Conservation (phyloP, 64 coral and sea anemone genomes). For the Acropora tenuis region DNA sequence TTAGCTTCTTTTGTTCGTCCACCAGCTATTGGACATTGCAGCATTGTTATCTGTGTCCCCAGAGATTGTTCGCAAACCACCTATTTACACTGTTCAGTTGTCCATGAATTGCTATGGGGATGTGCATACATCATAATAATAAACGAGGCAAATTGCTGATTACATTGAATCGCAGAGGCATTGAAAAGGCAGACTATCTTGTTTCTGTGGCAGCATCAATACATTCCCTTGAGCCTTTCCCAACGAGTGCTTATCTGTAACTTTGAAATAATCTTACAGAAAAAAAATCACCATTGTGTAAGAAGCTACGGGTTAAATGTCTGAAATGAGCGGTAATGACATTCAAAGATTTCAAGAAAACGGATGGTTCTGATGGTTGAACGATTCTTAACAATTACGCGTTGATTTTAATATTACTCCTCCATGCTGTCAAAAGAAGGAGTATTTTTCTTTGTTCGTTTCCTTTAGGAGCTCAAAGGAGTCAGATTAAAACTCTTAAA, state of each 20-base stretch:
- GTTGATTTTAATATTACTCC: background rate
- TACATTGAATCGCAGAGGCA: too few relatives aligned
- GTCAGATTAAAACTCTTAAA: background rate
- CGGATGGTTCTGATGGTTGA: background rate
- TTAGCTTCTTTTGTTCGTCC: too few relatives aligned
- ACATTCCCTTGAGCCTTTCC: background rate
- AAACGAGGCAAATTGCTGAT: too few relatives aligned
- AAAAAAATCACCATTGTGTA: too few relatives aligned
- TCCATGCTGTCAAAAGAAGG: background rate
- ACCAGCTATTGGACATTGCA: too few relatives aligned
- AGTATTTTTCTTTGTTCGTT: background rate
- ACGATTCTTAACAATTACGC: background rate
- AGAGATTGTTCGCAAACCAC: too few relatives aligned
- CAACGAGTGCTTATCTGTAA: background rate
- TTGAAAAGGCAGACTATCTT: too few relatives aligned
- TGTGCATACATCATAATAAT: too few relatives aligned
- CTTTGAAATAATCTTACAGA: too few relatives aligned
- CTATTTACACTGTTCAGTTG: background rate
- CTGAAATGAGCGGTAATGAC: background rate
- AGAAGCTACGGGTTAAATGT: background rate
- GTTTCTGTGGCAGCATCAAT: too few relatives aligned
- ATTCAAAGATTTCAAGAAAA: too few relatives aligned
- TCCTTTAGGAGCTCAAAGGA: background rate
- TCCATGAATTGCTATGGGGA: background rate
- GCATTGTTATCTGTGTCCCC: too few relatives aligned